phyloP scores from a whole-genome alignment of 2,113 vertebrate genomes.

The Pangasianodon gigas region DNA sequence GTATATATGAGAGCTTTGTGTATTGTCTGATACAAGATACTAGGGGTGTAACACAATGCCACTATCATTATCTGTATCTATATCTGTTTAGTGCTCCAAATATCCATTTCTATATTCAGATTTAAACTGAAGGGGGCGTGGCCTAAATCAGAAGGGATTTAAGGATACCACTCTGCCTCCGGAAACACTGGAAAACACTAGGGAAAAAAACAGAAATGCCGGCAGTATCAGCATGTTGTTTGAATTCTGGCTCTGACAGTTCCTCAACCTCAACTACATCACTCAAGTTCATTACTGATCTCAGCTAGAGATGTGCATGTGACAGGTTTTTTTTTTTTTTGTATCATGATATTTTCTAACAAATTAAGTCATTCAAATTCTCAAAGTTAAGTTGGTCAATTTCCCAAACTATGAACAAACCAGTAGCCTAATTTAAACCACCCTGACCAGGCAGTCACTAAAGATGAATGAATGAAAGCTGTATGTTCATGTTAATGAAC shows the following conservation, averaged over 20 bases:
- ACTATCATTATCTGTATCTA: not conserved
- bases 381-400: not conserved
- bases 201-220: not conserved
- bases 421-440: not conserved
- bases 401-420: not conserved
- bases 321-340: not conserved
- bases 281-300: not conserved
- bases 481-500: not conserved
- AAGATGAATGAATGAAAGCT: not conserved
- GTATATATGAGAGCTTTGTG: not conserved
- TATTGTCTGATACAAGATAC: not conserved
- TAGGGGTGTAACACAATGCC: not conserved
- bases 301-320: not conserved
- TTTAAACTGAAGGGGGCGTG: not conserved
- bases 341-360: not conserved
- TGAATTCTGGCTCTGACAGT: not conserved
- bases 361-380: no score
- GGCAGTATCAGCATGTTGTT: not conserved
- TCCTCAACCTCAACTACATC: not conserved
- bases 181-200: not conserved
- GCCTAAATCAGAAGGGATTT: not conserved
- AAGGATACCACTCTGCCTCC: not conserved
- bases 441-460: not conserved
- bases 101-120: not conserved
- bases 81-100: not conserved